Evolutionary conservation across 2,797 vertebrate species (phyloP), one percentile per base, ranked within the genome.

Genomic region (Sebastiscus albofasciatus): DNA sequence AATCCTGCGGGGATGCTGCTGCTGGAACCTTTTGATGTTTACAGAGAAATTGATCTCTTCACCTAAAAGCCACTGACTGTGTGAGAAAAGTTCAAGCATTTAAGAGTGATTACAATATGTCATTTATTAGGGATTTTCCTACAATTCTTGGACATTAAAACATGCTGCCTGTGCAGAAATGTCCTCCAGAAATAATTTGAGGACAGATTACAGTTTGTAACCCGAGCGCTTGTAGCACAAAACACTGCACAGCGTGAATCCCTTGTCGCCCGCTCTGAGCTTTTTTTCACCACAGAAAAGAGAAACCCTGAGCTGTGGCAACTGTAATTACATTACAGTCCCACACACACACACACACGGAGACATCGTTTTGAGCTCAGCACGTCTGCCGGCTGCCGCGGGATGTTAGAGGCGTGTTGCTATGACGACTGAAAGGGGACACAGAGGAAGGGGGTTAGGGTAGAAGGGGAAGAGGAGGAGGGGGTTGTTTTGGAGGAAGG

Each of bases 351-450:
- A 67, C 82, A 72, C 81, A 75, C 83, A 77, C 69, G 72, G 75
- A 86, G 5, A 85, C 86, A 67, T 6, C 24, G 66, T 91, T 93
- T 92, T 93, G 88, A 92, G 93, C 86, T 83, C 91, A 92, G 89
- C 93, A 88, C 81, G 91, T 86, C 86, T 90, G 85, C 79, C 67
- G 89, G 84, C 92, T 91, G 88, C 97, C 94, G 94, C 93, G 96
- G 95, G 97, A 97, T 97, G 97, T 97, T 97, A 97, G 96, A 96
- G 94, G 95, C 96, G 91, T 95, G 98, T 99, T 98, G 96, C 98
- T 90, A 98, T 98, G 97, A 95, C 95, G 95, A 99, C 97, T 92
- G 93, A 96, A 95, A 95, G 92, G 92, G 89, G 88, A 87, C 87
- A 87, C 84, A 78, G 83, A 83, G 87, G 93, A 92, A 90, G 81